phyloP scores from a whole-genome alignment of 1,140 invertebrate genomes.

The Bathynomus jamesi region DNA sequence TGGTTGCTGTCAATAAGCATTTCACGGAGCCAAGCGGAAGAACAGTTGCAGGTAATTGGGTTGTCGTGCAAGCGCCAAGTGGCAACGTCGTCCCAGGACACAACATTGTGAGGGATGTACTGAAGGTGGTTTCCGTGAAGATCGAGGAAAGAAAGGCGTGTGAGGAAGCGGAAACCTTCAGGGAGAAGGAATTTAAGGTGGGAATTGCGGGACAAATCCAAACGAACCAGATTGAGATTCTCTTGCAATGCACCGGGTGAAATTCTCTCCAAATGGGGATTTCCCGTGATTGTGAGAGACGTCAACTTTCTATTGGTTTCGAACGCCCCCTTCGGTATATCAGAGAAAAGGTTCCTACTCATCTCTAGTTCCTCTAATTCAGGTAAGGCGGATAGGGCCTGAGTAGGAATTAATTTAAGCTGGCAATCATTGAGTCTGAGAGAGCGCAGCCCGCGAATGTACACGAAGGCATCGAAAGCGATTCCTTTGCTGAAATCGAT shows the following conservation, averaged over 20 bases:
- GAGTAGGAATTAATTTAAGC: slow-evolving; percentile 23
- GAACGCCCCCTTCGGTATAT: slow-evolving; percentile 21
- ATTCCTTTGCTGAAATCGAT: slow-evolving; percentile 20
- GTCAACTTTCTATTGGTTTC: slow-evolving; percentile 25
- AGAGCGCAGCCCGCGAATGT: slow-evolving; percentile 17
- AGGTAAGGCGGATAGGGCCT: slow-evolving; percentile 19
- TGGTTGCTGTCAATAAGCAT: slow-evolving; percentile 18
- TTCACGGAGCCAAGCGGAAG: slow-evolving; percentile 27
- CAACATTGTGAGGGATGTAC: slow-evolving; percentile 24
- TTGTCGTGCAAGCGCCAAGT: slow-evolving; percentile 29
- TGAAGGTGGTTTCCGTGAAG: slow-evolving; percentile 27
- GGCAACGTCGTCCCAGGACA: slow-evolving; percentile 29
- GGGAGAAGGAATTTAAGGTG: slow-evolving; percentile 22
- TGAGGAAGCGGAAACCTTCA: slow-evolving; percentile 25
- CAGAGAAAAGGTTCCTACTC: slow-evolving; percentile 26
- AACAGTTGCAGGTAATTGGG: slow-evolving; percentile 32
- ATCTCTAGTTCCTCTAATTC: slow-evolving; percentile 31
- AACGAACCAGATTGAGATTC: slow-evolving; percentile 25
- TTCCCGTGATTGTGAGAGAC: slow-evolving; percentile 23
- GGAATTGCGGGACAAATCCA: slow-evolving; percentile 28
- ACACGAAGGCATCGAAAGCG: slow-evolving; percentile 11
- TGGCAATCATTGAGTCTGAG: slow-evolving; percentile 26
- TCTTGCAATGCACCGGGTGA: slow-evolving; percentile 17
- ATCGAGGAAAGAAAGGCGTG: slow-evolving; percentile 23
- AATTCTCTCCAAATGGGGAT: slow-evolving; percentile 16